Conservation (phyloP, 2,888 invertebrate genomes). For the Platerodrilus igneus region DNA sequence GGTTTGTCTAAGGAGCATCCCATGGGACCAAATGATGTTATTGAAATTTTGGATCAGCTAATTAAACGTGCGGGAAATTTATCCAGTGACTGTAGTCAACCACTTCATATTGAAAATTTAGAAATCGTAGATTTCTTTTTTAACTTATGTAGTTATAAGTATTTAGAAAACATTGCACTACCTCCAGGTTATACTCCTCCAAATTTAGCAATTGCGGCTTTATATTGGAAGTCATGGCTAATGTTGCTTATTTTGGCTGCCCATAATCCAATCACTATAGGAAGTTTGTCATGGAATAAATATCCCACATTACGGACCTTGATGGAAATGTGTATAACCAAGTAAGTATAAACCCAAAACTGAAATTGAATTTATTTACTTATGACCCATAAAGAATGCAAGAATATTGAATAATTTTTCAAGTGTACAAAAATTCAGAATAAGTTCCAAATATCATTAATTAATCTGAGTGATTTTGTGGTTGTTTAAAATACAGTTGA, state of each 20-base stretch:
- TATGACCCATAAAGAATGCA: no score
- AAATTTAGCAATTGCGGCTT: slow-evolving; percentile 80
- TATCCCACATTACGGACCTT: slow-evolving; percentile 87
- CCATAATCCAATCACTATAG: slow-evolving; percentile 86
- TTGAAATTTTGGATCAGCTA: slow-evolving; percentile 81
- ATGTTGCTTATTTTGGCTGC: slow-evolving; percentile 83
- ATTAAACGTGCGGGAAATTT: slow-evolving; percentile 80
- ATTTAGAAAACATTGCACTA: slow-evolving; percentile 86
- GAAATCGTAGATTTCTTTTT: slow-evolving; percentile 88
- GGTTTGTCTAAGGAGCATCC: slow-evolving; percentile 73
- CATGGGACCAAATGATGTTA: slow-evolving; percentile 73
- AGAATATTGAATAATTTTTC: no score
- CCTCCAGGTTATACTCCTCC: slow-evolving; percentile 81
- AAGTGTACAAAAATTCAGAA: no score
- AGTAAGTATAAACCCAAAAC: slow-evolving; percentile 62
- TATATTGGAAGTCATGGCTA: slow-evolving; percentile 94
- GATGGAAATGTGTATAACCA: slow-evolving; percentile 96
- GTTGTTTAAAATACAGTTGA: no score
- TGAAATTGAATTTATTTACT: no score
- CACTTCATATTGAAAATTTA: slow-evolving; percentile 70
- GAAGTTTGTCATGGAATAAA: slow-evolving; percentile 79
- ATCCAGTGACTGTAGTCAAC: slow-evolving; percentile 65
- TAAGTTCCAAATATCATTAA: no score
- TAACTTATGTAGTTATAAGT: slow-evolving; percentile 84
- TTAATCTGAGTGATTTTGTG: no score